Evolutionary conservation across 92 coral and sea anemone species (phyloP).

Genomic region (Epizoanthus ramosus): DNA sequence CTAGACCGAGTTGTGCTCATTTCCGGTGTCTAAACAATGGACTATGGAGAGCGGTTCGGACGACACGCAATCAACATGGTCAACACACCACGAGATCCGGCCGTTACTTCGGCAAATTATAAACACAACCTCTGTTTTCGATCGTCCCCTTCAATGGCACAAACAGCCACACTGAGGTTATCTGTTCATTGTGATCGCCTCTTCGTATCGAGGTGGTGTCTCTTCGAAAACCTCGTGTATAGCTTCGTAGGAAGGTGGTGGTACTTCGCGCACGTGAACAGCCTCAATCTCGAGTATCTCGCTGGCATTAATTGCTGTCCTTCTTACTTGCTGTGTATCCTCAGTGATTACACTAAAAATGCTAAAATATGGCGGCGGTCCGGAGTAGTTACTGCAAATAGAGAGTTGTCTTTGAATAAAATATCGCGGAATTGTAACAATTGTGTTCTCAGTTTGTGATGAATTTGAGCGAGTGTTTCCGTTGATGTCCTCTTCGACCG

Average conservation of each 20-base stretch:
- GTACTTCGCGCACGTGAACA: constrained; percentile 17
- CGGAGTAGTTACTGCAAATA: constrained; percentile 30
- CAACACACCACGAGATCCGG: neutral
- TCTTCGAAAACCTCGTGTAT: constrained; percentile 17
- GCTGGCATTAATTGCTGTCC: constrained; percentile 1
- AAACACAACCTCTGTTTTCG: neutral
- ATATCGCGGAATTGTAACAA: constrained; percentile 20
- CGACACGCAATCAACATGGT: neutral
- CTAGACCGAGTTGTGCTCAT: no score
- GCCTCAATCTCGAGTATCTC: constrained; percentile 26
- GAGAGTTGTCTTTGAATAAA: constrained; percentile 40
- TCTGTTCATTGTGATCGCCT: constrained; percentile 13
- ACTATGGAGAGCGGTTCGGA: neutral
- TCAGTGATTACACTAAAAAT: constrained; percentile 32
- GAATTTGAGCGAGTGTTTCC: neutral
- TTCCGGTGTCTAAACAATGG: no score
- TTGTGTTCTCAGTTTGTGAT: constrained; percentile 22
- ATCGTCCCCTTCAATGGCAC: neutral
- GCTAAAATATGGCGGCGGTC: constrained; percentile 40
- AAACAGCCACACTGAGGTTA: neutral
- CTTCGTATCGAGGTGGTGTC: constrained; percentile 31
- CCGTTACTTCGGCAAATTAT: neutral
- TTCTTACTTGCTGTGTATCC: constrained; percentile 29
- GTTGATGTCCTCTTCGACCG: neutral
- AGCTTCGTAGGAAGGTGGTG: constrained; percentile 22